phyloP scores from a whole-genome alignment of 2,113 vertebrate species.

The Aegotheles bennettii region DNA sequence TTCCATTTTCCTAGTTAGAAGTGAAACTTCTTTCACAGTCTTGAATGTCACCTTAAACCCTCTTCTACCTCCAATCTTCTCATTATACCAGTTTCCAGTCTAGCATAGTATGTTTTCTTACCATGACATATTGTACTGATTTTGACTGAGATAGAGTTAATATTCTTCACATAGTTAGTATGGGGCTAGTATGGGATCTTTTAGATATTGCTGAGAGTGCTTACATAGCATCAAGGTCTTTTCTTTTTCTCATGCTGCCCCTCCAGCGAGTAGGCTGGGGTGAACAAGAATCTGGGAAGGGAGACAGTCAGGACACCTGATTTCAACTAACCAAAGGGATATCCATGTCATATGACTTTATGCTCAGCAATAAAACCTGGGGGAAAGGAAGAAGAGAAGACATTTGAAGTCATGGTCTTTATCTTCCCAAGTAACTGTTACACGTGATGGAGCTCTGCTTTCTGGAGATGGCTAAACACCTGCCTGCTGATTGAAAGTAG shows the following conservation, averaged over 20 bases:
- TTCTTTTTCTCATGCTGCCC: background rate
- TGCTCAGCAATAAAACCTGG: background rate
- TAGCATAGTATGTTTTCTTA: background rate
- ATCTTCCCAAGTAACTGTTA: no score
- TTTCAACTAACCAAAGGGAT: background rate
- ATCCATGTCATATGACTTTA: background rate
- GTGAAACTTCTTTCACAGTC: background rate
- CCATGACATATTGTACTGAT: background rate
- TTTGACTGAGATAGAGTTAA: background rate
- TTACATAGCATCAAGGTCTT: background rate
- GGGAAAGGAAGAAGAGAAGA: background rate
- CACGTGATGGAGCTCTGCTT: no score
- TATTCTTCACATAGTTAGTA: no score
- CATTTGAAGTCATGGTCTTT: background rate
- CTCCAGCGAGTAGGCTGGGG: accelerated
- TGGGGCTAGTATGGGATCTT: no score
- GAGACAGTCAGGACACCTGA: background rate
- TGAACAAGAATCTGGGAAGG: background rate
- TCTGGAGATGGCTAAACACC: no score
- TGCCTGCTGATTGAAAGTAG: no score
- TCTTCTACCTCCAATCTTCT: background rate
- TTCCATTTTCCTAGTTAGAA: background rate
- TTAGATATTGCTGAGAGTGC: background rate
- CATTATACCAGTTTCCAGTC: background rate
- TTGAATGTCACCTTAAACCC: background rate